A percentile compares a stretch with the other conserved stretches of the same genome.
Conservation (phyloP, 2,797 vertebrate genomes). For the Smutsia temminckii region DNA sequence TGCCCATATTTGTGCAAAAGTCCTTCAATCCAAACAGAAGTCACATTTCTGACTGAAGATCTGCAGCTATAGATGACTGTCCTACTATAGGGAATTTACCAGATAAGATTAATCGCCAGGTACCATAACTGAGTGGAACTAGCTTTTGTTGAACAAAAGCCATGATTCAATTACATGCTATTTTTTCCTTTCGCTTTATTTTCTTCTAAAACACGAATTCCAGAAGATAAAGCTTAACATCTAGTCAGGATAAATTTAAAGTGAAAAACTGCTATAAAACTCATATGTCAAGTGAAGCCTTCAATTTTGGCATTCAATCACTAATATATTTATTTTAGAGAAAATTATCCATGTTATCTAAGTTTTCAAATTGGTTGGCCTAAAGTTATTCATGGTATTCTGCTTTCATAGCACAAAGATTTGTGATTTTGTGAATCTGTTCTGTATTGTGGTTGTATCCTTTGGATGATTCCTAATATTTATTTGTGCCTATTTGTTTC, state of each 20-base stretch:
- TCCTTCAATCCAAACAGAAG: background rate
- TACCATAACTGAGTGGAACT: background rate
- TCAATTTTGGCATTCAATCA: background rate
- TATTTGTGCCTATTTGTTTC: background rate
- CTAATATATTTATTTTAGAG: background rate
- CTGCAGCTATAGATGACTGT: background rate
- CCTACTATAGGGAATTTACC: background rate
- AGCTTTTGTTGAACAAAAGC: slow-evolving; percentile 34
- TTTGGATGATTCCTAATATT: background rate
- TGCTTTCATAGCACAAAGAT: background rate
- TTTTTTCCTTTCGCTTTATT: slow-evolving; percentile 5
- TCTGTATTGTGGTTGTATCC: background rate
- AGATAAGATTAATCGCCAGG: background rate
- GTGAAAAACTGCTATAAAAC: background rate
- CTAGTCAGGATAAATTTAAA: background rate
- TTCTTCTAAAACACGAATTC: background rate
- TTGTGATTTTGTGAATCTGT: background rate
- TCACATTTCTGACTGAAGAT: background rate
- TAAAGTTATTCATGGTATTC: background rate
- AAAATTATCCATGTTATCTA: background rate
- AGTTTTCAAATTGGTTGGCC: background rate
- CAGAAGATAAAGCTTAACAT: background rate
- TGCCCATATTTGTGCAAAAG: background rate
- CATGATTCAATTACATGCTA: background rate
- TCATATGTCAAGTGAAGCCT: background rate